Base-by-base conservation (phyloP, 2,797 vertebrate genomes). In the Myotis findleyi region DNA sequence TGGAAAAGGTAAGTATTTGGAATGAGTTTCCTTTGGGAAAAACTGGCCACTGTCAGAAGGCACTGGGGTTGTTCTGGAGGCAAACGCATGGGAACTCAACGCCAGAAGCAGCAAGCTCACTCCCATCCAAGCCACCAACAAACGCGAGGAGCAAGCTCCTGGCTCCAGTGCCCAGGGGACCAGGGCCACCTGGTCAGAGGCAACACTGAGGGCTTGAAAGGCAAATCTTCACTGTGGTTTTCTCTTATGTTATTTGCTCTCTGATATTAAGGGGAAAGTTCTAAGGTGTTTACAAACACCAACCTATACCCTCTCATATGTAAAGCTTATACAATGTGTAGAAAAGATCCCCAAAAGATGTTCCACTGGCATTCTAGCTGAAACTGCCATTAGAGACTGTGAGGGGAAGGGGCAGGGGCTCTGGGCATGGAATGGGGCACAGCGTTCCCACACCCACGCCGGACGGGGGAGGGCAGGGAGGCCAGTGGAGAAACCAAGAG, bases 171-270 rank as follows among this genome's bases (percentile, higher is more conserved):
- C 87, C 93, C 89, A 89, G 8, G 55, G 87, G 82, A 96, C 89
- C 87, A 53, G 71, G 81, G 86, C 73, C 84, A 91, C 81, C 64
- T 93, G 36, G n/a, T 89, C 55, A 4, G 51, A 85, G 9, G 91
- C 79, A 95, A 94, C 87, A 95, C 97, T 85, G 95, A 97, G 96
- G 27, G 94, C 93, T 62, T 96, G 41, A 93, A 97, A 96, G 97
- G 97, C 94, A 96, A 97, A 93, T 81, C 82, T 91, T 51, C 92
- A 92, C 41, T 88, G 87, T 96, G 92, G 81, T 91, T 96, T 47
- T 47, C 47, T 47, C 12, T 92, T 62, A 36, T 17, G 3, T 44
- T 8, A 93, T 94, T 92, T 94, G 66, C 49, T 25, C 89, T 94
- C 55, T 1, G 38, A 51, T 82, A 92, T 79, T 73, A 72, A 95